A percentile compares a stretch with the other conserved stretches of the same genome.
Evolutionary conservation across 2,888 invertebrate species (phyloP).

Genomic region (Diachrysia chrysitis): DNA sequence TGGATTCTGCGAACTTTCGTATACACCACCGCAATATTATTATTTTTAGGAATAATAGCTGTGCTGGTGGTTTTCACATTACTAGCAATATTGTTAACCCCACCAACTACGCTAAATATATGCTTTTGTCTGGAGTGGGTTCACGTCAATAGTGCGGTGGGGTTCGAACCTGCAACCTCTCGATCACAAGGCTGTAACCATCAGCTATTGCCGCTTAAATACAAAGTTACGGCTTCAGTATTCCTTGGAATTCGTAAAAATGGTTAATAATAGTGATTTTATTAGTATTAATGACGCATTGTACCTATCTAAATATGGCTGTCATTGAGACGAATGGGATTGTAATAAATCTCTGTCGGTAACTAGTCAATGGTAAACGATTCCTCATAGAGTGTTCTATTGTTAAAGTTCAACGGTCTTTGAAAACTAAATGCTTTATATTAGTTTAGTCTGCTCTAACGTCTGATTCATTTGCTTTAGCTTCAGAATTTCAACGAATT

Average conservation of each 20-base stretch:
- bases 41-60: too few relatives aligned
- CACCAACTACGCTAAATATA: too few relatives aligned
- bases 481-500: neutral
- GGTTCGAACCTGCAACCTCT: too few relatives aligned
- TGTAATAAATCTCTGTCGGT: slow-evolving; percentile 46
- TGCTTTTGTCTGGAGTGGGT: too few relatives aligned
- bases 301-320: slow-evolving; percentile 42
- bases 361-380: slow-evolving; percentile 37
- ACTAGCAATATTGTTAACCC: too few relatives aligned
- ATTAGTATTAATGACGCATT: slow-evolving; percentile 39
- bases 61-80: too few relatives aligned
- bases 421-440: slow-evolving; percentile 42
- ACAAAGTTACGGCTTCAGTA: too few relatives aligned
- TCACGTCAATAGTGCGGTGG: too few relatives aligned
- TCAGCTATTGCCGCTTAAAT: too few relatives aligned
- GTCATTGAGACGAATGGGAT: slow-evolving; percentile 43
- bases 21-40: too few relatives aligned
- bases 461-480: slow-evolving; percentile 23
- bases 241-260: slow-evolving; percentile 18
- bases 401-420: slow-evolving; percentile 60
- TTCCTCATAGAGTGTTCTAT: slow-evolving; percentile 49
- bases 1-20: neutral
- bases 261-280: slow-evolving; percentile 17
- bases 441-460: slow-evolving; percentile 12
- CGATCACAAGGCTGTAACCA: too few relatives aligned